These are phyloP conservation scores for Volucella inflata DNA, from an alignment of 2,888 invertebrate species.

Conservation along the genomic window DNA sequence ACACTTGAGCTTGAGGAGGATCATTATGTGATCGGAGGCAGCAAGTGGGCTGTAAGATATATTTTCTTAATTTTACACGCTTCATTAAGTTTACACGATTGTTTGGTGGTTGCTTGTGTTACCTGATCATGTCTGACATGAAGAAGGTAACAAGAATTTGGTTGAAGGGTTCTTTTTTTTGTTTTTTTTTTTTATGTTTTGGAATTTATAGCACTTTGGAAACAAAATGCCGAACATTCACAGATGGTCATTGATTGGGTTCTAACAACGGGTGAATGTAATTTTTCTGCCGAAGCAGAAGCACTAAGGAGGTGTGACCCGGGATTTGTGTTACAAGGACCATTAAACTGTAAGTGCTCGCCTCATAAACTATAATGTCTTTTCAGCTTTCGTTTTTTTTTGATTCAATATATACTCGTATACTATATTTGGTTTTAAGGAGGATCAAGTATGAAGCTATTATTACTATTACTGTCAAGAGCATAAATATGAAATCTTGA, in stretches of 20 bases:
- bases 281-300: background rate
- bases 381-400: too few species aligned
- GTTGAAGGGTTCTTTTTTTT: conserved; percentile 18
- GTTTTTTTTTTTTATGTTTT: background rate
- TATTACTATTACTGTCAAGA: too few species aligned
- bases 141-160: conserved; percentile 16
- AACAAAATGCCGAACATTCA: too few species aligned
- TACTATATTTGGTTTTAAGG: too few species aligned
- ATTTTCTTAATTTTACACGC: conserved; percentile 74
- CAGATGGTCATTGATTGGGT: too few species aligned
- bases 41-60: conserved; percentile 69
- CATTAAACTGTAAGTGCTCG: too few species aligned
- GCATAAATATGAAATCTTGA: too few species aligned
- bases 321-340: too few species aligned
- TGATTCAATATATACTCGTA: too few species aligned
- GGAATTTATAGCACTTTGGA: too few species aligned
- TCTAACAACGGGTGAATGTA: background rate
- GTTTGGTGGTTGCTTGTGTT: conserved; percentile 37
- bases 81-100: conserved; percentile 73
- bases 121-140: background rate
- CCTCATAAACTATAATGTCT: too few species aligned
- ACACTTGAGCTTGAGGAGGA: conserved; percentile 56
- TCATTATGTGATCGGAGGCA: conserved; percentile 67
- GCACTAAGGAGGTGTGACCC: background rate
- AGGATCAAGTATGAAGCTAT: too few species aligned